Base-by-base conservation (phyloP, 2,797 vertebrate species). In the Botia almorhae region DNA sequence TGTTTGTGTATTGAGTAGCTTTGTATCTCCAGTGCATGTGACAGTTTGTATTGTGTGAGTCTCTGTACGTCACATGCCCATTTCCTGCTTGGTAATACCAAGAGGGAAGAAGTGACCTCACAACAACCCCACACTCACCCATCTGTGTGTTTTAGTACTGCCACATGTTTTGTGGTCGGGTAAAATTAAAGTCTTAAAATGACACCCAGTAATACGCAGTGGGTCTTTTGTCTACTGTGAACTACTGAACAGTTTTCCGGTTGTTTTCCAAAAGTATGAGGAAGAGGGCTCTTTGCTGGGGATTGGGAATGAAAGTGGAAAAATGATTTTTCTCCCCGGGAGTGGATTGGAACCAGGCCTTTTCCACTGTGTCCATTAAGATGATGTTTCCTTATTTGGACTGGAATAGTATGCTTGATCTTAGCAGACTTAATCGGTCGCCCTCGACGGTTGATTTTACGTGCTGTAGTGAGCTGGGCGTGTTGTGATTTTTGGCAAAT, bases 71-170 rank as follows among this genome's bases (percentile, higher is more conserved):
- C 51, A 81, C 51, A 51, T 64, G 71, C 69, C 82, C 75, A 76
- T 81, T 79, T 87, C 86, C 86, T 87, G 84, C 58, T 46, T 56
- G 78, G n/a, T 84, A 74, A 84, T 71, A 61, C 17, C 68, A 53
- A 50, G 43, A 76, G 68, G 70, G 53, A 68, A 58, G 69, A 64
- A 61, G 64, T 74, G 81, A 61, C 69, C 70, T 74, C 69, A 61
- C 69, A 68, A 50, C 61, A 76, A 70, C 17, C n/a, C 64, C 26
- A 56, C 39, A 50, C 46, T 74, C 60, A 33, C 26, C 26, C 26
- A 6, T 33, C 36, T 63, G n/a, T 48, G 33, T 33, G 71, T 60
- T 61, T 70, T 63, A 55, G 33, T 65, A 56, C 16, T 16, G 36
- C 26, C 13, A 16, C 60, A 11, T 56, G 48, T 72, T 80, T 46